Evolutionary conservation across 2,113 vertebrate species (phyloP), one percentile per base, ranked within the genome.

Genomic region (Lepisosteus osseus): DNA sequence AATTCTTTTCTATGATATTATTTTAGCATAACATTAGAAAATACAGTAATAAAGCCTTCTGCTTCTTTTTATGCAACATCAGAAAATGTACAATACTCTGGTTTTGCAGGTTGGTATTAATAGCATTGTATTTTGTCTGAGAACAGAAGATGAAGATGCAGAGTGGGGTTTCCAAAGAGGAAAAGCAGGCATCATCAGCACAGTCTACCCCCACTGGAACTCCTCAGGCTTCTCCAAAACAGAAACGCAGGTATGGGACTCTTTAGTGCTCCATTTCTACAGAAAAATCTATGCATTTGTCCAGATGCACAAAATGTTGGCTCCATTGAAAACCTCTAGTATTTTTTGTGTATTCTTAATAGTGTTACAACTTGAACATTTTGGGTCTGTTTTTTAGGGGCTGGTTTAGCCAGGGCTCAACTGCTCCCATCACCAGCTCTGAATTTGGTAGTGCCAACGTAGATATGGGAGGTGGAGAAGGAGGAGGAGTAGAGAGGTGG

Each of bases 131-230:
- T 80, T 77, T 1, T 6, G 56, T 47, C 78, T 57, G 13, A 13
- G 59, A 74, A 77, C 85, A 99, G 96, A 99, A 94, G 83, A 84
- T 99, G 81, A 97, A 94, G 82, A 92, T 96, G 80, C 95, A 95
- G 85, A 94, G 86, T 57, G 93, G 92, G 84, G 96, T 97, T 74
- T 75, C 82, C 55, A 95, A 90, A 83, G 96, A 97, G 71, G 97
- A 98, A 76, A 94, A 84, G 84, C 94, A 93, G 85, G 82, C 87
- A 17, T 79, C 91, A 72, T 99, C 96, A 61, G 77, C 91, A 81
- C 95, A 95, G 80, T 95, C 96, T 65, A 97, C 93, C 72, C 95
- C 96, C 6, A 89, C 84, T 78, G 92, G 79, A 78, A 98, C 90
- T 74, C 94, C 95, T 3, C 91, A 93, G 63, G 80, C 94, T 2